Percentiles rank a stretch among this genome's conserved stretches.
phyloP scores from a whole-genome alignment of 2,113 vertebrate species.

The Promerops cafer region DNA sequence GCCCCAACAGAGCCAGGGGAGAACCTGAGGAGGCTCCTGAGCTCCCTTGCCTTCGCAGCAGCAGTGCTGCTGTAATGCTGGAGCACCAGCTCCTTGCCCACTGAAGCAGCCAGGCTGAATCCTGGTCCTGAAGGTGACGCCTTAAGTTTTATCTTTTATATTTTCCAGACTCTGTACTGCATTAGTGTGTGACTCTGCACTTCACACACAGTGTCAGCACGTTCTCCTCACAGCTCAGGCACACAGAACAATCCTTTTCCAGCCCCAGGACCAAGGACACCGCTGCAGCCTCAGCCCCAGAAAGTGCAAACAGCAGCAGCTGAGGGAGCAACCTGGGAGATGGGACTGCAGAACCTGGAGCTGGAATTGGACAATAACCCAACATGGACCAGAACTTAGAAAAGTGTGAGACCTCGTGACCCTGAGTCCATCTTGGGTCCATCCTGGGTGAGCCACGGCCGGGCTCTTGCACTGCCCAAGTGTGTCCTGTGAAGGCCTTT shows the following conservation, averaged over 20 bases:
- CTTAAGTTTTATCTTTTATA: not conserved
- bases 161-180: not conserved
- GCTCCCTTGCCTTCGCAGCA: not conserved
- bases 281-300: not conserved
- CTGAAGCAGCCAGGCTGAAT: not conserved
- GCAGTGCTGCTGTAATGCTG: not conserved
- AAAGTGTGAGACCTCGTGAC: not conserved
- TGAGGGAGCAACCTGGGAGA: not conserved
- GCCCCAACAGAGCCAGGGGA: fast-evolving
- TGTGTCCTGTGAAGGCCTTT: not conserved
- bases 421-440: not conserved
- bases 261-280: not conserved
- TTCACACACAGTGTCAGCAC: not conserved
- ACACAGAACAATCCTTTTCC: not conserved
- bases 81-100: not conserved
- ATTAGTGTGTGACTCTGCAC: not conserved
- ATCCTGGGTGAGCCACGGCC: not conserved
- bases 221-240: not conserved
- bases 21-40: not conserved
- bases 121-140: not conserved
- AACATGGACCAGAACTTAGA: fast-evolving
- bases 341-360: not conserved
- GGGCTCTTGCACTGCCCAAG: not conserved
- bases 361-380: not conserved
- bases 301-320: not conserved